Base-by-base conservation (phyloP, 2,888 invertebrate genomes). In the Melanchra persicariae region DNA sequence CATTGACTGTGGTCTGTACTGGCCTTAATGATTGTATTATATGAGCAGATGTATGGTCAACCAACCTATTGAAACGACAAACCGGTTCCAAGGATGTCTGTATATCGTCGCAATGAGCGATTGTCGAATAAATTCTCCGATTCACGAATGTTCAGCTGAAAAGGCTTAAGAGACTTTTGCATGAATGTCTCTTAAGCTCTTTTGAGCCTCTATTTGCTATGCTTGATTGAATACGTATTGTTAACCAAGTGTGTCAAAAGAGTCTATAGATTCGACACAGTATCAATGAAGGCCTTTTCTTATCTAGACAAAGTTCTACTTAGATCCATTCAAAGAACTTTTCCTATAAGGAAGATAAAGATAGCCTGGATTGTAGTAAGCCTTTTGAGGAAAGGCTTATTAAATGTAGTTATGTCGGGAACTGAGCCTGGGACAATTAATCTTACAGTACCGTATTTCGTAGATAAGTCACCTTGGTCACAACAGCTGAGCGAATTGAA, bases 1-100 rank as follows among this genome's bases (percentile, higher is more conserved):
- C 87, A 82, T 76, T 83, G 85, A 89, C 86, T 77, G 47, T 30
- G n/a, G 34, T 47, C 40, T 26, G 24, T 43, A 34, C 61, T n/a
- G 24, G 12, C 12, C 7, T 55, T 60, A 65, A 73, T 72, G 58
- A 62, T 24, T 63, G n/a, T 62, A 49, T 49, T 57, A 51, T 64
- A 64, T 47, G 60, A 43, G 2, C 51, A 64, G 37, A 57, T 72
- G 57, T 63, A 63, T 72, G 37, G 47, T 80, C 79, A 79, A 85
- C 81, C 79, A 80, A 79, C 82, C 85, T 88, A 89, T 89, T 82
- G 77, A 83, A 70, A 72, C 63, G 70, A 77, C 85, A 76, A 83
- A 88, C 88, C 85, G 87, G 88, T 90, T 82, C 65, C 45, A 86
- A 89, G 86, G 89, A 87, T 89, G 85, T 87, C 85, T 83, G 84